phyloP scores from a whole-genome alignment of 2,113 vertebrate species.

The Miniopterus natalensis region DNA sequence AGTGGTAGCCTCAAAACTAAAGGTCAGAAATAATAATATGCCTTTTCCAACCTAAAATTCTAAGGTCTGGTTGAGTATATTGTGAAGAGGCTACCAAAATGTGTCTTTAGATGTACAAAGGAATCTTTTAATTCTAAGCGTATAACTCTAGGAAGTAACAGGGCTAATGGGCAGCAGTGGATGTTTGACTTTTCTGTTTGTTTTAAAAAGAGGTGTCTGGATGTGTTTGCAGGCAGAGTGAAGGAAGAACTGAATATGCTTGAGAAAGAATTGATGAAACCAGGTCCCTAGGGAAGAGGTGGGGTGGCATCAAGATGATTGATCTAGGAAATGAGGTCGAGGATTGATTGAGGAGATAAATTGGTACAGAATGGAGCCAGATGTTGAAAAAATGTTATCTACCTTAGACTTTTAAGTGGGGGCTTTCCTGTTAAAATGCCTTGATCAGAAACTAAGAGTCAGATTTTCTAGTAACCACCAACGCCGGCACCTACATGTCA shows the following conservation, averaged over 20 bases:
- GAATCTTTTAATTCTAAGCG: neutral
- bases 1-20: neutral
- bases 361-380: conserved; percentile 58
- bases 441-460: conserved; percentile 45
- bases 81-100: neutral
- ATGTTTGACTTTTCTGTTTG: neutral
- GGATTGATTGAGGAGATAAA: conserved; percentile 48
- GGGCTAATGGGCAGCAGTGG: neutral
- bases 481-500: neutral
- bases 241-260: neutral
- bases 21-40: neutral
- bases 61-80: neutral
- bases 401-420: conserved; percentile 15
- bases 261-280: conserved; percentile 15
- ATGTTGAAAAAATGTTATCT: conserved; percentile 50
- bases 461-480: neutral
- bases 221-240: neutral
- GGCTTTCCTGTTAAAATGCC: conserved; percentile 50
- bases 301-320: conserved; percentile 39
- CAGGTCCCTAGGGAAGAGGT: neutral
- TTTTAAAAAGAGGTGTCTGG: neutral
- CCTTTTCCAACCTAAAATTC: neutral
- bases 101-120: neutral
- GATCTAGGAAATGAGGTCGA: conserved; percentile 61
- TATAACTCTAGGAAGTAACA: neutral